Evolutionary conservation across 2,113 vertebrate species (phyloP), one percentile per base, ranked within the genome.

Genomic region (Willisornis vidua): DNA sequence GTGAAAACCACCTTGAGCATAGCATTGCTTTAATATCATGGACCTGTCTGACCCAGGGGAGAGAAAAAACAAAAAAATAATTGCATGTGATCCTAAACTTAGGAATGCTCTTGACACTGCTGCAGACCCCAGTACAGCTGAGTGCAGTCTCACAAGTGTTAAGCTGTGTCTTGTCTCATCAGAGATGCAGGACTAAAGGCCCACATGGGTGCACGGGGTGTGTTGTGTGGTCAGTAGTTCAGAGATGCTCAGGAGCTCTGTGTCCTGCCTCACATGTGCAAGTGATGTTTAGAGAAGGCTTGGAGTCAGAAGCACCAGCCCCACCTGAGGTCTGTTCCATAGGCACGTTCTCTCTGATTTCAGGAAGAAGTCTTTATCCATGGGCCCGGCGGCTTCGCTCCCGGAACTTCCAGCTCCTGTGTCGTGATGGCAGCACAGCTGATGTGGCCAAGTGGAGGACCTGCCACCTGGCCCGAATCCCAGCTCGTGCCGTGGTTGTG

Each of bases 391-490:
- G 1, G 1, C 96, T 99, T 62, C 72, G 48, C 15, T 98, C 99
- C 2, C 37, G 29, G 4, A 98, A 99, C 89, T 99, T 98, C 35
- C 77, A 99, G 94, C 98, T 99, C 51, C 89, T 99, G 89, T 99
- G 99, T 67, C 97, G 95, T 3, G 96, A 99, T 0, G 99, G 99
- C 41, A 97, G 71, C 49, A 98, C 94, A 14, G 98, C 98, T 1
- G 90, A 97, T 0, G 96, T 99, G 71, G 97, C 90, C 0, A 95
- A 98, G 18, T 99, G 98, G 98, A 96, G 96, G 6, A 96, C 8
- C 4, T 99, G 99, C 85, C 97, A 99, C 92, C 93, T 99, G 92
- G 99, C 98, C 37, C 97, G 97, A 3, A 87, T 99, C 48, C 99
- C 99, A 0, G 98, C 98, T 5, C 98, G 98, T 1, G 99, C 99